Evolutionary conservation across 2,888 invertebrate species (phyloP).

Genomic region (Pyralis farinalis): DNA sequence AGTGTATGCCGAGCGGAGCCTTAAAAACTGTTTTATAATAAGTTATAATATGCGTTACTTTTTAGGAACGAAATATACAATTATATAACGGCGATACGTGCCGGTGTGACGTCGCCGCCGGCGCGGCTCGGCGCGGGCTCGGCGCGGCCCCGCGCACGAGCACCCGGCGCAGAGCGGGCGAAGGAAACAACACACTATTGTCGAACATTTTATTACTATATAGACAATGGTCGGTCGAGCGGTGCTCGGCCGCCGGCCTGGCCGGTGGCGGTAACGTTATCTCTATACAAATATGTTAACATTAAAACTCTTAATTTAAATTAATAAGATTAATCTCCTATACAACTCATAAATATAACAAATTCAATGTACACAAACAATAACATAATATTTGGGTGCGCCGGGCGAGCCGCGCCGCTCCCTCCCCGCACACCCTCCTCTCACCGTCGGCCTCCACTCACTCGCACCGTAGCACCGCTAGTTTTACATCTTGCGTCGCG

Average conservation of each 20-base stretch:
- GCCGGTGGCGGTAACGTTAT: constrained; percentile 12
- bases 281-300: constrained; percentile 20
- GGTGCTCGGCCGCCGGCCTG: constrained; percentile 6
- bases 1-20: no score
- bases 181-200: constrained; percentile 55
- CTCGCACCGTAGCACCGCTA: constrained; percentile 42
- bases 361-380: constrained; percentile 66
- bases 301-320: constrained; percentile 53
- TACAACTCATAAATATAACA: constrained; percentile 69
- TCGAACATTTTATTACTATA: constrained; percentile 70
- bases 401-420: constrained; percentile 10
- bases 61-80: no score
- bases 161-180: no score
- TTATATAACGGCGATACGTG: no score
- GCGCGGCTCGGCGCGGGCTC: no score
- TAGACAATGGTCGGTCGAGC: constrained; percentile 28
- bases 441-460: constrained; percentile 5
- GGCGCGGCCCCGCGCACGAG: no score
- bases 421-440: constrained; percentile 4
- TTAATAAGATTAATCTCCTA: constrained; percentile 33
- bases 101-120: no score
- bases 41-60: no score
- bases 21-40: no score
- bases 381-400: constrained; percentile 41
- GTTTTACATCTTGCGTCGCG: constrained; percentile 45